Evolutionary conservation across 2,797 vertebrate genomes (phyloP).

Genomic region (Gouania willdenowi): DNA sequence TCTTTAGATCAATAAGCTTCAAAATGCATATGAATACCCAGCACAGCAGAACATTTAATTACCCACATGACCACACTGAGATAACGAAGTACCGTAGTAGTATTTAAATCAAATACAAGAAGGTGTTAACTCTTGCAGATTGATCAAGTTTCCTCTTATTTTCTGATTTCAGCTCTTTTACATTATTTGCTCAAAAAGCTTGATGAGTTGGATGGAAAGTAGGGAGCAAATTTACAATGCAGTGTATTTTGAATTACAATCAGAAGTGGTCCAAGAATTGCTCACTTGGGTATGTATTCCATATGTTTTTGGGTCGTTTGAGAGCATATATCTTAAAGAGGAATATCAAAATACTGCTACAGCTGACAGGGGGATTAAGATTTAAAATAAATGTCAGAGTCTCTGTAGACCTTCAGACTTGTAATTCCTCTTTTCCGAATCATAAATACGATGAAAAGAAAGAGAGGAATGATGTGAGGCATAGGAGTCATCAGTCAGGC

Average conservation of each 20-base stretch:
- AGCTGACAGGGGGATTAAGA: constrained; percentile 40
- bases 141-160: constrained; percentile 20
- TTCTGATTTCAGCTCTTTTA: background rate
- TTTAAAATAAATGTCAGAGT: constrained; percentile 44
- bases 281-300: background rate
- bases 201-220: constrained; percentile 12
- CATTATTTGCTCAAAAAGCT: too few relatives aligned
- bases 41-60: too few relatives aligned
- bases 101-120: too few relatives aligned
- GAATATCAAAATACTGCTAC: constrained; percentile 13
- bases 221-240: constrained; percentile 2
- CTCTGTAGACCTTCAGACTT: constrained; percentile 27
- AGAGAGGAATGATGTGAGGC: constrained; percentile 53
- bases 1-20: too few relatives aligned
- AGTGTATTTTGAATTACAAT: background rate
- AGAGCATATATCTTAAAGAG: too few relatives aligned
- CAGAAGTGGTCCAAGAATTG: too few relatives aligned
- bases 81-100: too few relatives aligned
- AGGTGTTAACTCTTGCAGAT: background rate
- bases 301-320: constrained; percentile 10
- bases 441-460: constrained; percentile 62
- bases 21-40: too few relatives aligned
- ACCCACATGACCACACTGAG: background rate
- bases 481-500: constrained; percentile 65
- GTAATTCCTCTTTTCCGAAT: constrained; percentile 59